Conservation (phyloP, 2,797 vertebrate species). For the Capromys pilorides region DNA sequence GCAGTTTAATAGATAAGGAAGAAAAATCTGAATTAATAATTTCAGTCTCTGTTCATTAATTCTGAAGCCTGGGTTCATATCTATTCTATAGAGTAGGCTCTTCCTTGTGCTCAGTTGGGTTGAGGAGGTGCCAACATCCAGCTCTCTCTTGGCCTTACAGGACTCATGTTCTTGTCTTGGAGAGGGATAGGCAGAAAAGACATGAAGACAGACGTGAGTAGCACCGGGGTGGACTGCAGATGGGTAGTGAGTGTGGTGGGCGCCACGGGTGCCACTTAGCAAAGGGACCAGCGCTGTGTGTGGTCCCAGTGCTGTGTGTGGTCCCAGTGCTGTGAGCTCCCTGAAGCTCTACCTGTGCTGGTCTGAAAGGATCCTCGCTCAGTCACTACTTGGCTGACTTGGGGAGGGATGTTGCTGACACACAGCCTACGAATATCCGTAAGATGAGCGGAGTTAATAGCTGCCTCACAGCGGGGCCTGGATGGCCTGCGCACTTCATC, state of each 20-base stretch:
- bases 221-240: fast-evolving
- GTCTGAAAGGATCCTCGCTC: not conserved
- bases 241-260: not conserved
- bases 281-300: too few species aligned
- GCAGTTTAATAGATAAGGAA: not conserved
- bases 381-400: not conserved
- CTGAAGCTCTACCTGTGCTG: not conserved
- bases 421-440: fast-evolving
- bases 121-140: not conserved
- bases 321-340: not conserved
- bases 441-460: not conserved
- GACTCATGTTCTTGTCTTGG: not conserved
- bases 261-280: fast-evolving
- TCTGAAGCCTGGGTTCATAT: not conserved
- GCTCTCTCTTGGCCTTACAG: not conserved
- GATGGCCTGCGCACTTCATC: not conserved
- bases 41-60: not conserved
- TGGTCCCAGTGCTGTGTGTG: fast-evolving
- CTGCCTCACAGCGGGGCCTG: not conserved
- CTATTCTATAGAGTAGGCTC: not conserved
- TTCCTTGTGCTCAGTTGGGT: not conserved
- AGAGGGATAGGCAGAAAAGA: fast-evolving
- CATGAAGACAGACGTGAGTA: fast-evolving
- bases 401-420: not conserved
- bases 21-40: not conserved